A percentile compares a stretch with the other conserved stretches of the same genome.
Evolutionary conservation across 2,797 vertebrate species (phyloP).

Genomic region (Siniperca scherzeri): DNA sequence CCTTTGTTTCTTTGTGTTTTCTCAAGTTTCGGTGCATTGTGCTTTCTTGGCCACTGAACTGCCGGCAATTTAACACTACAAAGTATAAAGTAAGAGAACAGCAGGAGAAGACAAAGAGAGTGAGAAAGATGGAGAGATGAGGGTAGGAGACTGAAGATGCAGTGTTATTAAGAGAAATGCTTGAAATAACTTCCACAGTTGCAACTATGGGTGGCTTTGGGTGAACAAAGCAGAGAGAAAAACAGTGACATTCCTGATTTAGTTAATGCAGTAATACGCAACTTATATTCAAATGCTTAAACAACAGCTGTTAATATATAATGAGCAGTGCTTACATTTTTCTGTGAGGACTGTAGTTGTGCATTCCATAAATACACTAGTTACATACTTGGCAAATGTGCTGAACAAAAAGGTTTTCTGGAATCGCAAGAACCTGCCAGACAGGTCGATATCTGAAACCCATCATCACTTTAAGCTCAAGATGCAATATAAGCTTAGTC

Average conservation of each 20-base stretch:
- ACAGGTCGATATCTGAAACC: slow-evolving; percentile 18
- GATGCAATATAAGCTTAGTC: background rate
- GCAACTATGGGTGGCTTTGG: background rate
- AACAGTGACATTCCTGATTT: background rate
- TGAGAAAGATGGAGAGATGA: slow-evolving; percentile 2
- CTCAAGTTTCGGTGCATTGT: background rate
- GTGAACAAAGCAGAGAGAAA: background rate
- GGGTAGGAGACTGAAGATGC: slow-evolving; percentile 16
- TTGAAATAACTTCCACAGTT: slow-evolving; percentile 13
- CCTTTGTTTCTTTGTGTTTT: slow-evolving; percentile 6
- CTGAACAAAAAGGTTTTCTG: background rate
- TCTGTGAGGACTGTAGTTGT: background rate
- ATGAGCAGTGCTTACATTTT: background rate
- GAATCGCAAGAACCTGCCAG: slow-evolving; percentile 7
- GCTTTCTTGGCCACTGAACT: background rate
- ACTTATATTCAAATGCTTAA: background rate
- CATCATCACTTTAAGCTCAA: background rate
- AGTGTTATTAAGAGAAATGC: slow-evolving; percentile 25
- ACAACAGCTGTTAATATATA: background rate
- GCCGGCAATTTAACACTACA: background rate
- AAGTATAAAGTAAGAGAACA: slow-evolving; percentile 4
- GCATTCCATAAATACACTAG: slow-evolving; percentile 3
- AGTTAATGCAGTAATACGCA: background rate
- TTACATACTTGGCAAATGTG: background rate
- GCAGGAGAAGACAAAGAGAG: slow-evolving; percentile 6